phyloP scores from a whole-genome alignment of 2,888 invertebrate genomes.

The Osmoderma eremita region DNA sequence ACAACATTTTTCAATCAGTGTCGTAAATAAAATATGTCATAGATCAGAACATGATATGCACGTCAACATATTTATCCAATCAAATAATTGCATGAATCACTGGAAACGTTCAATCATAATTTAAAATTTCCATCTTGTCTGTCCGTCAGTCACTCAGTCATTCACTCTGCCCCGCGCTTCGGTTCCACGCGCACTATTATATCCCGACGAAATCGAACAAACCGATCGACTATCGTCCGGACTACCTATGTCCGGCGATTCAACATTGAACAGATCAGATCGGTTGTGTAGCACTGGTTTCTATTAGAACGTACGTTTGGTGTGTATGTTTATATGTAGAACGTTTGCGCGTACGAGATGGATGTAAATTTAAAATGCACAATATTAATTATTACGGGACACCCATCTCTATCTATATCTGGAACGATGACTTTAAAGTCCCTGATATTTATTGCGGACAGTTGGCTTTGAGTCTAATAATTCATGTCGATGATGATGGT shows the following conservation, averaged over 20 bases:
- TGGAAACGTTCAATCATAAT: slow-evolving; percentile 49
- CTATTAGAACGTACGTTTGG: too few species aligned
- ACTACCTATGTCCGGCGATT: neutral
- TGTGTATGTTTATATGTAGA: neutral
- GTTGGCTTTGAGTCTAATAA: slow-evolving; percentile 44
- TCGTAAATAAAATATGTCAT: slow-evolving; percentile 54
- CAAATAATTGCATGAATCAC: slow-evolving; percentile 48
- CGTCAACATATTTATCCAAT: slow-evolving; percentile 47
- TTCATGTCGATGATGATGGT: slow-evolving; percentile 43
- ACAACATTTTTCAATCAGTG: slow-evolving; percentile 54
- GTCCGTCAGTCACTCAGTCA: slow-evolving; percentile 35
- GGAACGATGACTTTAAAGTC: slow-evolving; percentile 44
- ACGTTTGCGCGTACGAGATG: slow-evolving; percentile 3
- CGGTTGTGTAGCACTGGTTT: too few species aligned
- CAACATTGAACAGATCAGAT: neutral
- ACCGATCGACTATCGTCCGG: slow-evolving; percentile 30
- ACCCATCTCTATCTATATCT: slow-evolving; percentile 42
- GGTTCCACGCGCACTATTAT: neutral
- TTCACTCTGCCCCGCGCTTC: slow-evolving; percentile 24
- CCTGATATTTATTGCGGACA: slow-evolving; percentile 45
- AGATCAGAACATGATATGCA: slow-evolving; percentile 49
- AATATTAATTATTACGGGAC: slow-evolving; percentile 44
- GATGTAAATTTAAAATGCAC: slow-evolving; percentile 44
- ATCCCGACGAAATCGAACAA: slow-evolving; percentile 32
- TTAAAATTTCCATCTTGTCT: slow-evolving; percentile 48